These are phyloP conservation scores for Pyrgilauda ruficollis DNA, from an alignment of 2,113 vertebrate genomes.

Conservation along the genomic window DNA sequence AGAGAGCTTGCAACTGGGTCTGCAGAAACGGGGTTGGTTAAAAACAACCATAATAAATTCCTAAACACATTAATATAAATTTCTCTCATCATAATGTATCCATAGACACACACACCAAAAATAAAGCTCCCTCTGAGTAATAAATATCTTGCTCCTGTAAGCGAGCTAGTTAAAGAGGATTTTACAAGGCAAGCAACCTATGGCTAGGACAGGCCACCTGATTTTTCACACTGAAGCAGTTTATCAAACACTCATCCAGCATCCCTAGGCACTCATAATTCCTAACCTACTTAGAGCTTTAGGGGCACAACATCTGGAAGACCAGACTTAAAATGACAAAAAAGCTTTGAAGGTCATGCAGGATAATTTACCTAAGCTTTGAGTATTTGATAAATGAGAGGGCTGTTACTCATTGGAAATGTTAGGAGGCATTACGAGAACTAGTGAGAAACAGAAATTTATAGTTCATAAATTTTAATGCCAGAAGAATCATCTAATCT, in stretches of 20 bases:
- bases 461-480: constrained; percentile 33
- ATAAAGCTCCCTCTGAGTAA: neutral
- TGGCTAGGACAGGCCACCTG: neutral
- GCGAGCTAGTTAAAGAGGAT: neutral
- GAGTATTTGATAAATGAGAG: neutral
- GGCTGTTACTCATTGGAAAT: neutral
- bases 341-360: constrained; percentile 37
- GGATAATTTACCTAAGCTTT: constrained; percentile 36
- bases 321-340: neutral
- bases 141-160: neutral
- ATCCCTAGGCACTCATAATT: neutral
- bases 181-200: neutral
- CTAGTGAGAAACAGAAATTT: constrained; percentile 28
- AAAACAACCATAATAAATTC: neutral
- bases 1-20: neutral
- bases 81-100: neutral
- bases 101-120: neutral
- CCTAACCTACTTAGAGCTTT: neutral
- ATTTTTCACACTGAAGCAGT: neutral
- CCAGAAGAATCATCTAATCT: constrained; percentile 2
- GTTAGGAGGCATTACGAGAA: neutral
- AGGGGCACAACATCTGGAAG: constrained; percentile 12
- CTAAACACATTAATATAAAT: neutral
- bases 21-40: neutral
- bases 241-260: neutral